Conservation (phyloP, 2,113 vertebrate genomes). For the Seriola quinqueradiata region DNA sequence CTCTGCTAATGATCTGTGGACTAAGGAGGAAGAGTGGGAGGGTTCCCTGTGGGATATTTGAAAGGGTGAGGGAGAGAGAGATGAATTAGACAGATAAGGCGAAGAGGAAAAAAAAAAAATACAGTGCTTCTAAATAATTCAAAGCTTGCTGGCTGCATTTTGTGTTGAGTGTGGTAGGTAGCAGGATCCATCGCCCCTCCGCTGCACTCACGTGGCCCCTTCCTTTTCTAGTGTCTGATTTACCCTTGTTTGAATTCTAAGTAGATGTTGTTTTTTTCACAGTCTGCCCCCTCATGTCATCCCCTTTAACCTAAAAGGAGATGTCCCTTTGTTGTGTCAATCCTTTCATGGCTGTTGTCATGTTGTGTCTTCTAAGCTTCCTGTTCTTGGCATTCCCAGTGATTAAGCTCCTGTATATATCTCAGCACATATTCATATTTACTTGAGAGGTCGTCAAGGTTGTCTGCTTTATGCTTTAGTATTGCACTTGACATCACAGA, state of each 20-base stretch:
- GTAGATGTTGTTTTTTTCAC: slow-evolving; percentile 41
- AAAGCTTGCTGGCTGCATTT: slow-evolving; percentile 61
- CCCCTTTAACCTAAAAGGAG: slow-evolving; percentile 67
- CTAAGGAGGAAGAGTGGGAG: slow-evolving; percentile 66
- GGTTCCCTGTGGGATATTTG: slow-evolving; percentile 62
- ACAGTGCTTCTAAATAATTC: slow-evolving; percentile 78
- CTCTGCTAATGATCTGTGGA: slow-evolving; percentile 79
- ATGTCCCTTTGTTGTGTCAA: slow-evolving; percentile 71
- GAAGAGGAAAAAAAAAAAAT: slow-evolving; percentile 32
- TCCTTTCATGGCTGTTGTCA: slow-evolving; percentile 62
- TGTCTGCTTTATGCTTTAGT: slow-evolving; percentile 55
- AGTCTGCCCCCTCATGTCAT: slow-evolving; percentile 46
- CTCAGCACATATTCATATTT: slow-evolving; percentile 40
- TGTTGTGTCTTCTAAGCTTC: slow-evolving; percentile 51
- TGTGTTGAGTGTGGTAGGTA: slow-evolving; percentile 39
- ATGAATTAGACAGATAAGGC: slow-evolving; percentile 68
- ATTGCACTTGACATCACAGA: slow-evolving; percentile 58
- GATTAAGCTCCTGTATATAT: slow-evolving; percentile 51
- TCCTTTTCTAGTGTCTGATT: slow-evolving; percentile 61
- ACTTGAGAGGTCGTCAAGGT: slow-evolving; percentile 51
- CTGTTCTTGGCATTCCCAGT: slow-evolving; percentile 32
- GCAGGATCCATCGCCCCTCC: slow-evolving; percentile 38
- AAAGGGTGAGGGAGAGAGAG: slow-evolving; percentile 58
- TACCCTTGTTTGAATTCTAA: slow-evolving; percentile 73
- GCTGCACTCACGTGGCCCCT: slow-evolving; percentile 3